Evolutionary conservation across 35 echinoderm and acorn worm genomes (phyloP).

Genomic region (Apostichopus japonicus): DNA sequence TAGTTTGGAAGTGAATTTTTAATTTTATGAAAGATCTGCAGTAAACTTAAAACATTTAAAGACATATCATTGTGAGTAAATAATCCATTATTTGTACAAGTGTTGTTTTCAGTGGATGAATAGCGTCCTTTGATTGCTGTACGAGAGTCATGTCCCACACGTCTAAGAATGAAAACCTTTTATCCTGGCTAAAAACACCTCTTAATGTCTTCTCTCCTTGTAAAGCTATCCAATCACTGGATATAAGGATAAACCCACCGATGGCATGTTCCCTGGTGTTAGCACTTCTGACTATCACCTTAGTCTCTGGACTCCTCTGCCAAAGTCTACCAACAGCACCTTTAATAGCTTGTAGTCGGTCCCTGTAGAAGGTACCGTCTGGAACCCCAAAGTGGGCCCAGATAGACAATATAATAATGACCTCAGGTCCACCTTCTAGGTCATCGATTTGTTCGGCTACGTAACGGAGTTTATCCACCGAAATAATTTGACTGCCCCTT

Average conservation of each 20-base stretch:
- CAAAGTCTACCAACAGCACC: background rate
- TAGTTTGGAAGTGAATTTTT: too few species aligned
- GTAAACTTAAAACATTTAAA: too few species aligned
- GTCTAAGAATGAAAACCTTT: constrained; percentile 3
- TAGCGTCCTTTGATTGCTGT: background rate
- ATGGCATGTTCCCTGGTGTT: constrained; percentile 38
- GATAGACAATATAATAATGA: constrained; percentile 11
- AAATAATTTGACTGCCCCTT: background rate
- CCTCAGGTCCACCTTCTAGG: constrained; percentile 9
- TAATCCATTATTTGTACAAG: background rate
- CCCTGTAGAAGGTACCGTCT: background rate
- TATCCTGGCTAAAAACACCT: constrained; percentile 7
- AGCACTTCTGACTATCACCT: constrained; percentile 26
- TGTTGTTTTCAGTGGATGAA: background rate
- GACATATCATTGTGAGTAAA: constrained; percentile 3
- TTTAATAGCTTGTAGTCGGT: constrained; percentile 4
- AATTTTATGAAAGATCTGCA: too few species aligned
- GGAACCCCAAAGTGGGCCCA: constrained; percentile 25
- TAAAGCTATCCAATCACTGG: constrained; percentile 30
- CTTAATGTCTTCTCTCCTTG: constrained; percentile 15
- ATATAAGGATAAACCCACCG: background rate
- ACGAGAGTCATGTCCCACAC: constrained; percentile 27
- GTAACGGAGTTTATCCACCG: constrained; percentile 10
- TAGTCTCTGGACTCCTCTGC: constrained; percentile 3
- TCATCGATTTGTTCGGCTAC: constrained; percentile 14